Conservation (phyloP, 2,888 invertebrate species). For the Dryobotodes eremita region DNA sequence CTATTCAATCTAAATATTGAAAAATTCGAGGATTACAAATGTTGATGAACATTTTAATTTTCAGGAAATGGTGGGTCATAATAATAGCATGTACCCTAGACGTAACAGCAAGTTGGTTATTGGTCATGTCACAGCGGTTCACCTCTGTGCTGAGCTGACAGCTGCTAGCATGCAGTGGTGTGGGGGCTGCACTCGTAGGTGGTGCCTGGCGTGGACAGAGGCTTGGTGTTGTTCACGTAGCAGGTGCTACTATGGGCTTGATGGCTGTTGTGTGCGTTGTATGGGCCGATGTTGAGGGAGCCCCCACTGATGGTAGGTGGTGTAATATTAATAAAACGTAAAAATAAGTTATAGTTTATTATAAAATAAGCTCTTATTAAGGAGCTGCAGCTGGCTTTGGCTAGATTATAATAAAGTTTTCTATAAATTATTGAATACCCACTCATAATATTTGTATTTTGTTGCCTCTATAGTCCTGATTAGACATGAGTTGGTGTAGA, state of each 20-base stretch:
- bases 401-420: neutral
- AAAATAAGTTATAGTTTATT: neutral
- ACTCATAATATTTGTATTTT: neutral
- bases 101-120: slow-evolving; percentile 96
- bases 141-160: slow-evolving; percentile 91
- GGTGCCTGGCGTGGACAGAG: slow-evolving; percentile 94
- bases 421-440: too few species aligned
- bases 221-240: slow-evolving; percentile 94
- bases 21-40: neutral
- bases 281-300: slow-evolving; percentile 95
- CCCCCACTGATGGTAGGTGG: slow-evolving; percentile 90
- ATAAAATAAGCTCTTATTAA: neutral
- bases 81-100: slow-evolving; percentile 94
- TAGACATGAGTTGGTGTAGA: neutral
- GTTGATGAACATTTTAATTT: slow-evolving; percentile 30
- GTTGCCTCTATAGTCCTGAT: neutral
- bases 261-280: slow-evolving; percentile 96
- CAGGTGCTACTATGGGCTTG: slow-evolving; percentile 95
- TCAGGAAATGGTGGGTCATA: slow-evolving; percentile 93
- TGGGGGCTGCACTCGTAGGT: slow-evolving; percentile 95
- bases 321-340: neutral
- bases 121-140: slow-evolving; percentile 94
- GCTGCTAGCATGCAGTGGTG: slow-evolving; percentile 96
- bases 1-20: slow-evolving; percentile 16
- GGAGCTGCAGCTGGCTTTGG: neutral